phyloP scores from a whole-genome alignment of 2,888 invertebrate genomes.

The Melanophora roralis region DNA sequence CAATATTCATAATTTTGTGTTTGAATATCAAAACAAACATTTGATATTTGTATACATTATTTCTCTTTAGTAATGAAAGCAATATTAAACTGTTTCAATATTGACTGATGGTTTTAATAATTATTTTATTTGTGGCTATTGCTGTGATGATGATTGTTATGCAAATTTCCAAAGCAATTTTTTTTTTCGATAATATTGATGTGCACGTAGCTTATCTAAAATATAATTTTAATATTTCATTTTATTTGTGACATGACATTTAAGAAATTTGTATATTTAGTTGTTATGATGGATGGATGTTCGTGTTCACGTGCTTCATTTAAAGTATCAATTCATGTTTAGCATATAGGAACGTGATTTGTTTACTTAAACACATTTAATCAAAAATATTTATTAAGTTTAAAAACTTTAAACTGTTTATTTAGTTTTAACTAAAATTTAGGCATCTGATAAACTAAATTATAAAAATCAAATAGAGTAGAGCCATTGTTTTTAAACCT shows the following conservation, averaged over 20 bases:
- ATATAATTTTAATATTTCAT: not conserved
- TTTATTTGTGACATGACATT: not conserved
- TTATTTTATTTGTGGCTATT: not conserved
- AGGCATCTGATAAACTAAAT: no score
- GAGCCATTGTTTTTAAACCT: no score
- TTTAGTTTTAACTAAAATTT: no score
- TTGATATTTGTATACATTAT: not conserved
- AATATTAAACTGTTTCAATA: not conserved
- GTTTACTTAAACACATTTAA: not conserved
- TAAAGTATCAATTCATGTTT: not conserved
- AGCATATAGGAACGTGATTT: not conserved
- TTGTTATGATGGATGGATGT: not conserved
- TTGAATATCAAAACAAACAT: not conserved
- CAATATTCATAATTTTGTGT: not conserved
- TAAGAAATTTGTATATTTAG: not conserved
- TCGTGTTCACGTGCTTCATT: not conserved
- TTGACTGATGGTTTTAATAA: not conserved
- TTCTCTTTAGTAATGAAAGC: not conserved
- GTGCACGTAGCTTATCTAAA: slow-evolving; percentile 18
- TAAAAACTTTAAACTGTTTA: no score
- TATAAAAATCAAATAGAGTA: no score
- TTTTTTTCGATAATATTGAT: not conserved
- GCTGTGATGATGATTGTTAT: not conserved
- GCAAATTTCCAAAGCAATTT: not conserved
- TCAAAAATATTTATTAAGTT: not conserved